Conservation (phyloP, 2,797 vertebrate species). For the Fratercula arctica region DNA sequence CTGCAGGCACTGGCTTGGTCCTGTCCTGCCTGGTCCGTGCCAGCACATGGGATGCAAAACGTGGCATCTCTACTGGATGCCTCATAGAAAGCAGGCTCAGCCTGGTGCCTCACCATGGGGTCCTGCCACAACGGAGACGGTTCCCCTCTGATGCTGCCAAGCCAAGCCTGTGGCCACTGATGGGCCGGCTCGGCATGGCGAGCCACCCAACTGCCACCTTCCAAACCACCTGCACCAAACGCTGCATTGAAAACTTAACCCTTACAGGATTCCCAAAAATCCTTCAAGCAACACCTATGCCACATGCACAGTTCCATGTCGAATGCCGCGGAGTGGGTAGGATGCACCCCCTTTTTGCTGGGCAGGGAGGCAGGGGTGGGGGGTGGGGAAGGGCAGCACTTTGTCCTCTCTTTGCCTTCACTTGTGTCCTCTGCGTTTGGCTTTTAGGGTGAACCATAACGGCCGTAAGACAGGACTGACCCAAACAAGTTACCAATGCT, state of each 20-base stretch:
- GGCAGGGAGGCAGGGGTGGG: not conserved
- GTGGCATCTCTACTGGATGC: not conserved
- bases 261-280: accelerated
- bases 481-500: no score
- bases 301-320: accelerated
- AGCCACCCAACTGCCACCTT: not conserved
- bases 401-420: not conserved
- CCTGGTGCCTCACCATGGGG: not conserved
- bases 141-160: not conserved
- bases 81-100: not conserved
- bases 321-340: accelerated
- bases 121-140: accelerated
- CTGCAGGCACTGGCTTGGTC: not conserved
- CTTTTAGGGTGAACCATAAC: not conserved
- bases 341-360: not conserved
- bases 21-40: not conserved
- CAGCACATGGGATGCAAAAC: not conserved
- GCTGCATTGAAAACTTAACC: not conserved
- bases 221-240: not conserved
- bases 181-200: no score
- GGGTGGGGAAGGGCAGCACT: not conserved
- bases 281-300: not conserved
- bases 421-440: not conserved
- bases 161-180: not conserved
- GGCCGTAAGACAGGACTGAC: not conserved